A percentile compares a stretch with the other conserved stretches of the same genome.
phyloP scores from a whole-genome alignment of 53 echinoderm and acorn worm genomes.

The Arbacia lixula region DNA sequence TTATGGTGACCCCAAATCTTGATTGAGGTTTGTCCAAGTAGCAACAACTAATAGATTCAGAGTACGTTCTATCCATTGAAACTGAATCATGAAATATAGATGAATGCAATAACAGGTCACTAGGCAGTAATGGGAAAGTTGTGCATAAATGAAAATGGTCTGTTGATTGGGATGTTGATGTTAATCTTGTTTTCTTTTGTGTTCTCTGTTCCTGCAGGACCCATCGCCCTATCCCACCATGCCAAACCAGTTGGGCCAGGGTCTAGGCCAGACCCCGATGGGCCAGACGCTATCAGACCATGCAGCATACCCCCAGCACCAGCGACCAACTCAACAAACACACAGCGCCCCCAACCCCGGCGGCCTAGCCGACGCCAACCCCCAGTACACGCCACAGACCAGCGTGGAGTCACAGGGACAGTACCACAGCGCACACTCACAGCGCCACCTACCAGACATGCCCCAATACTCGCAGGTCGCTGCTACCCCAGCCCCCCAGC shows the following conservation, averaged over 20 bases:
- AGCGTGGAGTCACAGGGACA: conserved; percentile 32
- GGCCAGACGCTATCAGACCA: conserved; percentile 54
- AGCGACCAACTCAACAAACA: conserved; percentile 43
- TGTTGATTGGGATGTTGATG: no score
- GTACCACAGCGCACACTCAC: conserved; percentile 27
- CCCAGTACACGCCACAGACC: conserved; percentile 47
- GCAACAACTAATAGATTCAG: no score
- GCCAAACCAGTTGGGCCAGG: conserved; percentile 50
- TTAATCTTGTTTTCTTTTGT: no score
- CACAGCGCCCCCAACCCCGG: conserved; percentile 57
- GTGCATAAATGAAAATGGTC: no score
- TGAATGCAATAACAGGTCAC: no score
- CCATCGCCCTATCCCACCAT: conserved; percentile 19
- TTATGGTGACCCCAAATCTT: no score
- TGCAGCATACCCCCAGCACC: conserved; percentile 54
- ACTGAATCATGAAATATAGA: no score
- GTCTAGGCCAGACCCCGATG: conserved; percentile 28
- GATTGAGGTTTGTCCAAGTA: no score
- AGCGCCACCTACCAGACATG: conserved; percentile 23
- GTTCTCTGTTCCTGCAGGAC: conserved; percentile 28
- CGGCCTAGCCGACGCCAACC: conserved; percentile 1
- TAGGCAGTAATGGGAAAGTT: no score
- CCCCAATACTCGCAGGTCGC: conserved; percentile 53
- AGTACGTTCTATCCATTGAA: no score
- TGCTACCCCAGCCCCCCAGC: background rate